Base-by-base conservation (phyloP, 1,140 invertebrate genomes). In the Drosophila nannoptera region DNA sequence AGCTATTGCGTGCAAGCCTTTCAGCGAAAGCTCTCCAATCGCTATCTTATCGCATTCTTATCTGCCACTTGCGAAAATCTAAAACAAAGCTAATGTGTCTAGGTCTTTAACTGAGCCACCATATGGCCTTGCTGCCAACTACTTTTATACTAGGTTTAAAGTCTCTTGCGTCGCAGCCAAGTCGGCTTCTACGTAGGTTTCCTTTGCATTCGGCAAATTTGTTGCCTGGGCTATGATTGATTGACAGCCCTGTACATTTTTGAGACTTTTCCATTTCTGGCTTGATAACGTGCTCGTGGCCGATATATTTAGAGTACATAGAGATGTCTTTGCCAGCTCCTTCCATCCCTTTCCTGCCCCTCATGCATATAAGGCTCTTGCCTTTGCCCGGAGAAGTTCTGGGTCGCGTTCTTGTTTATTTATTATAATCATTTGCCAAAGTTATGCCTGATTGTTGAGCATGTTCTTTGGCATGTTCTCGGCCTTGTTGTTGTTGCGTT, bases 131-230 rank as follows among this genome's bases (percentile, higher is more conserved):
- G 22, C 22, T 22, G 22, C 22, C 22, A 22, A 22, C 22, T 22
- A 22, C 22, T 22, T 22, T 14, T 9, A 7, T 58, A 36, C 64
- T 64, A 2, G 3, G 22, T 3, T 22, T 22, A 22, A 22, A 22
- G 22, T 22, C 22, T 22, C 22, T 22, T n/a, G n/a, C n/a, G n/a
- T n/a, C n/a, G n/a, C n/a, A n/a, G n/a, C n/a, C 22, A 22, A 2
- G 22, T 22, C 22, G 22, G 22, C 22, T 22, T 22, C 22, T 22
- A 32, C 35, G 36, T 55, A 40, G 43, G 64, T 40, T 75, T 75
- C 38, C 87, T 87, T 87, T 82, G 56, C 68, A 86, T 81, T 86
- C 66, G 55, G 53, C 54, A 77, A 63, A 77, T 75, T 62, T 53
- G 48, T 43, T 43, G 48, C 53, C 74, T 46, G 54, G 63, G 66